Evolutionary conservation across 2,113 vertebrate species (phyloP).

Genomic region (Macroglossus sobrinus): DNA sequence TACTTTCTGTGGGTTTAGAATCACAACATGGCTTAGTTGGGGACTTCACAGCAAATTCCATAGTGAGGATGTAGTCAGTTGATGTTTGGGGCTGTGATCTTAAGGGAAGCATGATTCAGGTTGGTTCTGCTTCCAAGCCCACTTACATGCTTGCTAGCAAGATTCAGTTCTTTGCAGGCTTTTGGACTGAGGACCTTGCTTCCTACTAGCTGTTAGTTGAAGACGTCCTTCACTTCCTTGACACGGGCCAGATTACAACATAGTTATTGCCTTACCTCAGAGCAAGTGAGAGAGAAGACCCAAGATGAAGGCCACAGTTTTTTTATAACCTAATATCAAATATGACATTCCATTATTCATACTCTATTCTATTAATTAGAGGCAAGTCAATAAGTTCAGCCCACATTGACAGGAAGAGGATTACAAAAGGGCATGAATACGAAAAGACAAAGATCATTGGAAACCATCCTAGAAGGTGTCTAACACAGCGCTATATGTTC

Average conservation of each 20-base stretch:
- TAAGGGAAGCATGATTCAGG: neutral
- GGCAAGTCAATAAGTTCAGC: neutral
- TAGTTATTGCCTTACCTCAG: neutral
- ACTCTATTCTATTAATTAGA: neutral
- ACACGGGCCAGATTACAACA: neutral
- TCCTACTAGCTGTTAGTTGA: neutral
- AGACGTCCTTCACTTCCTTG: neutral
- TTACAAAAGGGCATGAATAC: neutral
- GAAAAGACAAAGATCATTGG: neutral
- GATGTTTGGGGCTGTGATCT: neutral
- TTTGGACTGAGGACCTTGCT: neutral
- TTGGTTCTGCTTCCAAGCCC: neutral
- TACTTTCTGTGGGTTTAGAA: neutral
- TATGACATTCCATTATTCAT: neutral
- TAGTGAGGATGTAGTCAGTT: neutral
- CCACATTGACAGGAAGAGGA: neutral
- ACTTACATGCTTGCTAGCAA: neutral
- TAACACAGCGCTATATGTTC: neutral
- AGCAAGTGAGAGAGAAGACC: neutral
- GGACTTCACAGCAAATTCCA: neutral
- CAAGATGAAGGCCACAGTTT: neutral
- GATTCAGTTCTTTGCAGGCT: neutral
- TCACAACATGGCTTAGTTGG: neutral
- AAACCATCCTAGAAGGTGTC: neutral
- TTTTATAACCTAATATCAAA: neutral